phyloP scores from a whole-genome alignment of 2,888 invertebrate genomes.

The Cheilosia pagana region DNA sequence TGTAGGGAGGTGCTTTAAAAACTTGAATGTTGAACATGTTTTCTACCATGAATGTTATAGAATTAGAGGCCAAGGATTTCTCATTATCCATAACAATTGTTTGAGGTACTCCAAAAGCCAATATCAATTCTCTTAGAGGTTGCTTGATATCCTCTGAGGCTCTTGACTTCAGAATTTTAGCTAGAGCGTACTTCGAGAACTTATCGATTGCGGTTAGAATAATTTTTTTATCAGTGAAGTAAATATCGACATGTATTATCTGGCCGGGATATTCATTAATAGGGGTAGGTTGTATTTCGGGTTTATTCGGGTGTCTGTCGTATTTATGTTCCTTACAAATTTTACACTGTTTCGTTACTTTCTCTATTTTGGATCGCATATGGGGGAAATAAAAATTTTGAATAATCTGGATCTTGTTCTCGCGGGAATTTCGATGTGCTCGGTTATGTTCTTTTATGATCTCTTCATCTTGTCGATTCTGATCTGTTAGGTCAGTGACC shows the following conservation, averaged over 20 bases:
- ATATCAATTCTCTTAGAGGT: conserved; percentile 26
- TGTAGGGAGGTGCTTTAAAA: conserved; percentile 43
- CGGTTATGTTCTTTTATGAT: background rate
- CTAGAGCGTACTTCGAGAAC: background rate
- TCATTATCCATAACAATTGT: conserved; percentile 49
- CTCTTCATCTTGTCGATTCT: background rate
- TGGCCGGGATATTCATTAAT: background rate
- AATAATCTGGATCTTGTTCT: background rate
- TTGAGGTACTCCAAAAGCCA: conserved; percentile 30
- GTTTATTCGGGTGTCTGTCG: background rate
- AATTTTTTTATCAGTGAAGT: background rate
- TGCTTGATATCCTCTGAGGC: conserved; percentile 31
- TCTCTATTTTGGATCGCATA: background rate
- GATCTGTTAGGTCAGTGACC: background rate
- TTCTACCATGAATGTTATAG: conserved; percentile 42
- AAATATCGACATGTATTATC: background rate
- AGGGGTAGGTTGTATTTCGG: background rate
- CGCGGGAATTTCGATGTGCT: background rate
- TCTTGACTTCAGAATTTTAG: conserved; percentile 21
- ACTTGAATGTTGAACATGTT: conserved; percentile 34
- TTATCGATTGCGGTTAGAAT: background rate
- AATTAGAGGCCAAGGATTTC: conserved; percentile 23
- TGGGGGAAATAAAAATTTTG: background rate
- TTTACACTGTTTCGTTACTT: background rate
- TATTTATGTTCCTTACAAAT: background rate